Percentiles rank a stretch among this genome's conserved stretches.
phyloP scores from a whole-genome alignment of 2,888 invertebrate genomes.

The Dynastes hyllus region DNA sequence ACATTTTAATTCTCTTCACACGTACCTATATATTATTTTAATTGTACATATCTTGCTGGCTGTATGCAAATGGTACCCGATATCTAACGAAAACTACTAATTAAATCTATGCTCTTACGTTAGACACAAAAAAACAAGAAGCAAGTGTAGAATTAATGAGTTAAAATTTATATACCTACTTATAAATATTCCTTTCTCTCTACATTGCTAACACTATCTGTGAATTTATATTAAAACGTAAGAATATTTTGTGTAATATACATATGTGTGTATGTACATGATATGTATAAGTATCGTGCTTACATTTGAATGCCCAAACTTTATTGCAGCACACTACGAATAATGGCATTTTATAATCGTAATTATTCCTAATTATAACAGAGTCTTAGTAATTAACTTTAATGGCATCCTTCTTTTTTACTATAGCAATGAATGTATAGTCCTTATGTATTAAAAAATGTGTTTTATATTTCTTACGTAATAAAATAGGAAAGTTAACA shows the following conservation, averaged over 20 bases:
- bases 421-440: constrained; percentile 38
- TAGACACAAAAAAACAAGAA: constrained; percentile 32
- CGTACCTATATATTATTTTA: constrained; percentile 47
- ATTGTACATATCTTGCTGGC: constrained; percentile 42
- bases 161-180: constrained; percentile 45
- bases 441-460: constrained; percentile 38
- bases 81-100: constrained; percentile 45
- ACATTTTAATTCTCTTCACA: constrained; percentile 45
- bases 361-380: constrained; percentile 54
- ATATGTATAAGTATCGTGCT: constrained; percentile 30
- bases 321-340: constrained; percentile 50
- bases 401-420: constrained; percentile 53
- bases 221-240: constrained; percentile 33
- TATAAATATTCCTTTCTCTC: constrained; percentile 47
- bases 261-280: constrained; percentile 22
- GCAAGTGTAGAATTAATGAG: constrained; percentile 44
- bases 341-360: constrained; percentile 52
- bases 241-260: constrained; percentile 23
- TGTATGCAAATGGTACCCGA: constrained; percentile 43
- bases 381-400: constrained; percentile 50
- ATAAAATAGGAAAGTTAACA: constrained; percentile 34
- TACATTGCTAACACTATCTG: constrained; percentile 32
- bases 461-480: constrained; percentile 22
- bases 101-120: constrained; percentile 42
- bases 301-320: constrained; percentile 50